Conservation (phyloP, 2,797 vertebrate species). For the Pelochelys cantorii region DNA sequence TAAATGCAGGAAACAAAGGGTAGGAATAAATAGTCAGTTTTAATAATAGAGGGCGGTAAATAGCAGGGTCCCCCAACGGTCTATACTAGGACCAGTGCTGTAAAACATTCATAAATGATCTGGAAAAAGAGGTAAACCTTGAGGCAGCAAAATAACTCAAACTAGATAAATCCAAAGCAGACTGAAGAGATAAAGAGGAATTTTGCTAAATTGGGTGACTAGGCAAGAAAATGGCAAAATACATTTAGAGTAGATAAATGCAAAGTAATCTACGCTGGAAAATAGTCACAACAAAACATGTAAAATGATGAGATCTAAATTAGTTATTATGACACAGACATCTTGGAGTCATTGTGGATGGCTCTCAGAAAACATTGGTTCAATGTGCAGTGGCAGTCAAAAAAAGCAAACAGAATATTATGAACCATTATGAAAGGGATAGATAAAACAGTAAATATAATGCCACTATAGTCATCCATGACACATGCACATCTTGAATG, state of each 20-base stretch:
- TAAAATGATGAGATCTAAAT: neutral
- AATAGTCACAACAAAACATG: neutral
- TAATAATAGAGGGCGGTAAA: neutral
- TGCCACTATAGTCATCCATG: neutral
- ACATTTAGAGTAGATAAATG: neutral
- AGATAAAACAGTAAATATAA: neutral
- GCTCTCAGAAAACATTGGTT: neutral
- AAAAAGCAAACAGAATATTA: neutral
- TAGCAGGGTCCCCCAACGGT: neutral
- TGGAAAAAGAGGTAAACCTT: neutral
- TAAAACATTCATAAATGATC: neutral
- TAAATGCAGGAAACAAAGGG: neutral
- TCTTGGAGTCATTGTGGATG: neutral
- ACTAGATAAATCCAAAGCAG: neutral
- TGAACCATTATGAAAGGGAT: neutral
- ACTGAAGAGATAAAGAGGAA: neutral
- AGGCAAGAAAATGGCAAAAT: neutral
- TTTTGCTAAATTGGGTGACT: neutral
- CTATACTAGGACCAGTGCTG: neutral
- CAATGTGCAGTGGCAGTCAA: neutral
- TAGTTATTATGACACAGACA: neutral
- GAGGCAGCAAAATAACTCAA: neutral
- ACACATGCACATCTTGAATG: neutral
- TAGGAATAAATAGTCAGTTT: neutral
- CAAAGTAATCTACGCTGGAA: neutral